Evolutionary conservation across 2,797 vertebrate species (phyloP), one percentile per base, ranked within the genome.

Genomic region (Gymnoscopelus microlampas): DNA sequence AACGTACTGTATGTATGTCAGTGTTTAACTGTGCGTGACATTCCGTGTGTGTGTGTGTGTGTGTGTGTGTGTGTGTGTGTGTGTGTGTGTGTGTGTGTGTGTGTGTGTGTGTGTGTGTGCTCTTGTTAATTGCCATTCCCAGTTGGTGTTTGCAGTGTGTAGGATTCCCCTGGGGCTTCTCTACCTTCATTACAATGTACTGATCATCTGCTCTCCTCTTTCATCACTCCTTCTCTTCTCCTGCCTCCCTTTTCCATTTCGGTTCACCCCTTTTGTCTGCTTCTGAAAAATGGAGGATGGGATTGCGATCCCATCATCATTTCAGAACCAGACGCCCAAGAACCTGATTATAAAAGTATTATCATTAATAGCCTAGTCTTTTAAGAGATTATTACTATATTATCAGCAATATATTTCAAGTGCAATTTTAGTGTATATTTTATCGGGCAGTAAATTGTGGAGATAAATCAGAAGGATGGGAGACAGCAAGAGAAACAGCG

Each of bases 161-260:
- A 73, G 72, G 80, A 66, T 76, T 91, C 91, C 92, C 87, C 70
- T 77, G 90, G 91, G 93, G 91, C 66, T 77, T 86, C 92, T 90
- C 87, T 88, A 93, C 92, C 93, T 94, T 94, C 92, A 94, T 94
- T 94, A 94, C 88, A 88, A 88, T 91, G 79, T 70, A 89, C 90
- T 93, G 92, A 93, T 92, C 90, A 93, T 93, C 88, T 81, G 86
- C 85, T 67, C 83, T 72, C 79, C 83, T 89, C 82, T 92, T 91
- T 91, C 90, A 91, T 91, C 85, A 87, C 86, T 85, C 77, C 76
- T 70, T 85, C 77, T 80, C 70, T 32, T 56, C 77, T 75, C 70
- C 71, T 60, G 68, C 66, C 59, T 19, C 19, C 19, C 19, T 19
- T 19, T 76, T 82, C 87, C 77, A 79, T 55, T 3, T 35, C 35